A percentile compares a stretch with the other conserved stretches of the same genome.
Conservation (phyloP, 1,140 invertebrate genomes). For the Macrostomum lignano region DNA sequence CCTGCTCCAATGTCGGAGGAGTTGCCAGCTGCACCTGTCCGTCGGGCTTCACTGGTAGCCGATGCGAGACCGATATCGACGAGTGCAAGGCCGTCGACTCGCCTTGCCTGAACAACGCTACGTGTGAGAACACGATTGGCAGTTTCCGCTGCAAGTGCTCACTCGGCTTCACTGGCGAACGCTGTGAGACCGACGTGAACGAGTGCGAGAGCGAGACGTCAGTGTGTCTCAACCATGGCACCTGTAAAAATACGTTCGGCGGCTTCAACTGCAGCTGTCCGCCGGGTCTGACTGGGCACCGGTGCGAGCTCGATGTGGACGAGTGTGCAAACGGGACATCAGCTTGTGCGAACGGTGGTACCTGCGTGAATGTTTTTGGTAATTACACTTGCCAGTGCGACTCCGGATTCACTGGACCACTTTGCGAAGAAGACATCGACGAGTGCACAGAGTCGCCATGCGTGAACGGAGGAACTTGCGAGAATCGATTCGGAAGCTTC, state of each 20-base stretch:
- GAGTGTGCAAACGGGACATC: too few relatives aligned
- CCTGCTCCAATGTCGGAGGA: too few relatives aligned
- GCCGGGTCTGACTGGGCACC: constrained; percentile 48
- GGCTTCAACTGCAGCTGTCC: constrained; percentile 47
- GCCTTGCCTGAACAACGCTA: constrained; percentile 31
- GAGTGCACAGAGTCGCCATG: constrained; percentile 48
- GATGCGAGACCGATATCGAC: constrained; percentile 36
- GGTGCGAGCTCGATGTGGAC: constrained; percentile 36
- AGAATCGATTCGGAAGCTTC: constrained; percentile 57
- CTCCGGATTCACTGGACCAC: too few relatives aligned
- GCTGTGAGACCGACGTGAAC: constrained; percentile 77
- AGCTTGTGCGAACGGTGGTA: too few relatives aligned
- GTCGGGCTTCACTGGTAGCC: constrained; percentile 48
- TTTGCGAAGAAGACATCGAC: constrained; percentile 68
- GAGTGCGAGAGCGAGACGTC: constrained; percentile 43
- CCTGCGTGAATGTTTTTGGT: too few relatives aligned
- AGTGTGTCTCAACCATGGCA: constrained; percentile 56
- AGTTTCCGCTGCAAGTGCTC: constrained; percentile 44
- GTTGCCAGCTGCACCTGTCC: constrained; percentile 63
- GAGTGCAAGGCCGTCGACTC: constrained; percentile 24
- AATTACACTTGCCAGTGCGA: too few relatives aligned
- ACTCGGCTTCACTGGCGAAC: constrained; percentile 70
- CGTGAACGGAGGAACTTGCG: constrained; percentile 44
- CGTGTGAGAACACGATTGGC: constrained; percentile 12
- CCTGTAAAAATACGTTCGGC: constrained; percentile 74